Evolutionary conservation across 2,888 invertebrate genomes (phyloP), one percentile per base, ranked within the genome.

Genomic region (Phyto melanocephala): DNA sequence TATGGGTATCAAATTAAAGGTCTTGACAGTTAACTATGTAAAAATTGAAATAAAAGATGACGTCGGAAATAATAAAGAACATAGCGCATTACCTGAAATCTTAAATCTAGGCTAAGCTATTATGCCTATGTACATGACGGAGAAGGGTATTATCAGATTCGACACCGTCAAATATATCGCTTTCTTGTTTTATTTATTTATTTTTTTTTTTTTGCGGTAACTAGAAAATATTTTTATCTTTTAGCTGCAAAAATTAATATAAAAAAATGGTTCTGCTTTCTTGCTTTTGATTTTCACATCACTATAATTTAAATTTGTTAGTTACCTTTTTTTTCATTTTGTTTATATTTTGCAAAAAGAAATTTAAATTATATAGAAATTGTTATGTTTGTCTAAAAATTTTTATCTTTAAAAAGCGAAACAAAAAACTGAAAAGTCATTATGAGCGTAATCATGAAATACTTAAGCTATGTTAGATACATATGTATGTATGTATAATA

Each of bases 191-290:
- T 50, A 24, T 35, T 47, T 45, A 56, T 47, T 40, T 22, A 1
- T 60, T 40, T 22, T 37, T 28, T 40, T 67, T n/a, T 67, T 58
- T 13, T 50, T 75, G 63, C 28, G 56, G 56, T 47, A 47, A 47
- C 22, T 68, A 50, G 24, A 67, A 50, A 67, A 20, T 17, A 13
- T n/a, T 22, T 22, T 50, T 37, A 15, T 35, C 50, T 47, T 28
- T 72, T 37, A 13, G 62, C 52, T 42, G 17, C 15, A 17, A 1
- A 58, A 17, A 62, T 20, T 45, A 20, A 47, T 47, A n/a, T 15
- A 6, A 42, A 52, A 72, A 80, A 80, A 78, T 75, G 70, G 82
- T 82, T 82, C 82, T 82, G 82, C 82, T 82, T 82, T 82, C 78
- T 79, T 82, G 78, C 70, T 67, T 79, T 67, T 71, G 65, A 79